Base-by-base conservation (phyloP, 2,888 invertebrate species). In the Sinohyriopsis cumingii region DNA sequence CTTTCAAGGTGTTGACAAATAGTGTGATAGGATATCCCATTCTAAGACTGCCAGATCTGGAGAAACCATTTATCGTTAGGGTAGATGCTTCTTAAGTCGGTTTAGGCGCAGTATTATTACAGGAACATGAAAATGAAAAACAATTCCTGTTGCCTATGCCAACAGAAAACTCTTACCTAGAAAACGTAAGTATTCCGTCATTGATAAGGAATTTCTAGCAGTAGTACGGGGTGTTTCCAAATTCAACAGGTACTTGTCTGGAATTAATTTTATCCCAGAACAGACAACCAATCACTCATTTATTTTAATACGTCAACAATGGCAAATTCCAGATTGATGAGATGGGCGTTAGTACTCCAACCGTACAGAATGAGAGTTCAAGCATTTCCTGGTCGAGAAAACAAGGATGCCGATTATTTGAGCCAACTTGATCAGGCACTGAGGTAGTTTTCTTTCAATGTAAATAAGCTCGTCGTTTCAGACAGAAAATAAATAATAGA, bases 221-320 rank as follows among this genome's bases (percentile, higher is more conserved):
- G 65, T 62, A 5, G 61, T 66, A 5, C 62, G 62, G 63, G 54
- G 33, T 57, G 24, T 65, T 3, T 55, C 57, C 25, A 69, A 65
- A 25, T 65, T 69, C 18, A 53, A 53, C 28, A 45, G 56, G 4
- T 59, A 64, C n/a, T 24, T 63, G 53, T 64, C 60, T 63, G 68
- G 62, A 15, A 71, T 45, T 22, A 62, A 77, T 22, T 76, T 82
- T 61, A 24, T 78, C 4, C 22, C 80, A 6, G 73, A 78, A 80
- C 80, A 24, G 78, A 82, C 55, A 79, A 82, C 45, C 68, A 72
- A 53, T 80, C 80, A 5, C 61, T 81, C 5, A 57, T 33, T 6
- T 74, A 68, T 60, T 54, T 77, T 3, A 71, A 71, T 24, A 67
- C 54, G 19, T 45, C 63, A 45, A 75, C 65, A 19, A 25, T 59